phyloP scores from a whole-genome alignment of 2,888 invertebrate species.

The Rhabditoides inermis region DNA sequence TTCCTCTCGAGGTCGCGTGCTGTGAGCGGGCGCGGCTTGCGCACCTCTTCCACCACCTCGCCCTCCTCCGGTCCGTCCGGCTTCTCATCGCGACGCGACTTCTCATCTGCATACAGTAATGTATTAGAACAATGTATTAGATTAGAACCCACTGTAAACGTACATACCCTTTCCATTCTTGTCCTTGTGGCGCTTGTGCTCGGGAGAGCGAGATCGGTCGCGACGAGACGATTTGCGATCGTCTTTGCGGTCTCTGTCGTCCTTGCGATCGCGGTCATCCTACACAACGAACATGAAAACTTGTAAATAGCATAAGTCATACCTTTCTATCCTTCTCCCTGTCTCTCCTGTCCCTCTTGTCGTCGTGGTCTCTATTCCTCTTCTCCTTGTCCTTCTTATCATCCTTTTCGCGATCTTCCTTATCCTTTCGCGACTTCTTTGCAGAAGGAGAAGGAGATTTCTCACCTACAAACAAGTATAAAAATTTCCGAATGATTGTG shows the following conservation, averaged over 20 bases:
- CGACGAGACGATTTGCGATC: not conserved
- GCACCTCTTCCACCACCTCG: constrained; percentile 4
- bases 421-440: constrained; percentile 1
- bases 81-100: too few species aligned
- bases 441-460: constrained; percentile 6
- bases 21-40: constrained; percentile 13
- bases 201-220: not conserved
- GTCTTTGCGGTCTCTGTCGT: constrained; percentile 3
- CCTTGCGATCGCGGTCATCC: not conserved
- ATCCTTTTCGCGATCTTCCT: too few species aligned
- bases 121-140: too few species aligned
- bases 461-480: constrained; percentile 3
- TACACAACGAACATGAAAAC: not conserved
- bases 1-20: constrained; percentile 27
- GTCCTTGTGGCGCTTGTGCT: not conserved
- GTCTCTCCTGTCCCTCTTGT: too few species aligned
- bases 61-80: constrained; percentile 4
- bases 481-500: too few species aligned
- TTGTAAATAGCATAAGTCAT: too few species aligned
- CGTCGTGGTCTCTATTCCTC: constrained; percentile 1
- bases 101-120: too few species aligned
- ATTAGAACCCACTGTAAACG: too few species aligned
- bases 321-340: not conserved
- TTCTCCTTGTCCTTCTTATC: too few species aligned
- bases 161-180: constrained; percentile 5